These are phyloP conservation scores for Denticeps clupeoides DNA, from an alignment of 2,797 vertebrate genomes.

Conservation along the genomic window DNA sequence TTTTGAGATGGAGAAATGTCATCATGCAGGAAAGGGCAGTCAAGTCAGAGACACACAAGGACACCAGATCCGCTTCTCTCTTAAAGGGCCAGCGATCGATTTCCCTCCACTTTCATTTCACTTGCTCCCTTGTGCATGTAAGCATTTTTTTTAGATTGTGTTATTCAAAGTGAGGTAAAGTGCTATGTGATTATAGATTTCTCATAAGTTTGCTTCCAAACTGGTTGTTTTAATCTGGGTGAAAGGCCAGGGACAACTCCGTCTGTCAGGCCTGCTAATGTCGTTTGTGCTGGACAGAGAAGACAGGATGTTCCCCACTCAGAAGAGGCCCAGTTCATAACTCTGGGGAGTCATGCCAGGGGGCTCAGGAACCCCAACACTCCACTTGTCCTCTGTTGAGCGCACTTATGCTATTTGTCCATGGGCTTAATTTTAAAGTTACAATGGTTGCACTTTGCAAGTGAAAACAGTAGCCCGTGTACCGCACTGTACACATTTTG, in stretches of 20 bases:
- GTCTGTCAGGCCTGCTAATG: conserved; percentile 4
- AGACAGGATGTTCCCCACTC: conserved; percentile 19
- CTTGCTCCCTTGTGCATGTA: not conserved
- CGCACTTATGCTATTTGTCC: no score
- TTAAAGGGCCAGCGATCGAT: conserved; percentile 20
- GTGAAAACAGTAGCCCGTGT: no score
- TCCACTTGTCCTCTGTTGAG: no score
- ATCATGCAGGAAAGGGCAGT: conserved; percentile 31
- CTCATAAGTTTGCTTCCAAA: not conserved
- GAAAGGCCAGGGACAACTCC: not conserved
- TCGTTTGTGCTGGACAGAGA: conserved; percentile 6
- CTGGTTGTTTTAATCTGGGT: not conserved
- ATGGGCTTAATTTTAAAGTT: no score
- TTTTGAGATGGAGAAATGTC: conserved; percentile 29
- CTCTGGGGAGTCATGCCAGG: not conserved
- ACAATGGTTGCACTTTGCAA: no score
- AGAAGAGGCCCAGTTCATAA: conserved; percentile 9
- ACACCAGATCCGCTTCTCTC: conserved; percentile 24
- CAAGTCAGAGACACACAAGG: conserved; percentile 18
- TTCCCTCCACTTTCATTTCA: not conserved
- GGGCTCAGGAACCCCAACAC: no score
- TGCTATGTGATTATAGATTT: no score
- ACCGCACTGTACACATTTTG: no score
- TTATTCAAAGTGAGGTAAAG: no score
- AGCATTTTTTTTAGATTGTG: no score